Base-by-base conservation (phyloP, 2,113 vertebrate species). In the Archilochus colubris region DNA sequence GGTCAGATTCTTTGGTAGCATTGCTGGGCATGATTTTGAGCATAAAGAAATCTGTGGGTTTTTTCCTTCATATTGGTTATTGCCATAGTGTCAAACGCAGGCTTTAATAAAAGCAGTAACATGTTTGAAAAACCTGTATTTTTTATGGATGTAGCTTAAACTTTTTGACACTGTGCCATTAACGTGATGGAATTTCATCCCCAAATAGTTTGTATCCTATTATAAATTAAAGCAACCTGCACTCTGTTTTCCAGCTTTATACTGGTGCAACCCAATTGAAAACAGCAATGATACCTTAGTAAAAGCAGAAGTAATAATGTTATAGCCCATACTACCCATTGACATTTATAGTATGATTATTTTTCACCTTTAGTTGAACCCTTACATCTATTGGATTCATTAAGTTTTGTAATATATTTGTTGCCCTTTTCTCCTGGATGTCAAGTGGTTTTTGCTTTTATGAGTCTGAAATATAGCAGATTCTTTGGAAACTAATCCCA, bases 341-440 rank as follows among this genome's bases (percentile, higher is more conserved):
- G 80, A 67, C 40, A 81, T 86, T 95, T 92, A 44, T 63, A 88
- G 38, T 21, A 14, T 75, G 15, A 81, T 83, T 53, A 40, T 61
- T 92, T 90, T 92, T 93, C 58, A 70, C 61, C 88, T 95, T 86
- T n/a, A 72, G 63, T 36, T 96, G 92, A 93, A 96, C 85, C 27
- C 14, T 80, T 76, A 12, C 12, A 77, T 86, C 46, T 84, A 40
- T 7, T 61, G 86, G 30, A 40, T 63, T 94, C 64, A 94, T 93
- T 94, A 95, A 12, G 63, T 93, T 86, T 68, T 63, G 12, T 93
- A 66, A 91, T 88, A 22, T 67, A 83, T 84, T 78, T 86, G 38
- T 63, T 96, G 80, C 64, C 61, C 62, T 84, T 88, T 89, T 53
- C 16, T 91, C 58, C 24, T 6, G 4, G 58, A 75, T 87, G 77